Conservation (phyloP, 2,797 vertebrate genomes). For the Prionace glauca region DNA sequence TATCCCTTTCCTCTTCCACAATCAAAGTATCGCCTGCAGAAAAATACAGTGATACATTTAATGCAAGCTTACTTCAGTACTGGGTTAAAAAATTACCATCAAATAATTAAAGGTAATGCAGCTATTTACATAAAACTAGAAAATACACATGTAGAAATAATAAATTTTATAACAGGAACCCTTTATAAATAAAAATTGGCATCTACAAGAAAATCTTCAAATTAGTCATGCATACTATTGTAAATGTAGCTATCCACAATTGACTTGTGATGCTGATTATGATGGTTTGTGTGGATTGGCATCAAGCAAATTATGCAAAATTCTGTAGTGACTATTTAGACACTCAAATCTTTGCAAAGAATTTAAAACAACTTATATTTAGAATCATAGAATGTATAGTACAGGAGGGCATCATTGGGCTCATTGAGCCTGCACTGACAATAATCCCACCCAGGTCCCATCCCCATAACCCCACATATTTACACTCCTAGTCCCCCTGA, state of each 20-base stretch:
- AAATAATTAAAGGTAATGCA: background rate
- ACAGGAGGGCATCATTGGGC: no score
- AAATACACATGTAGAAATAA: background rate
- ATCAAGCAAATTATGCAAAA: background rate
- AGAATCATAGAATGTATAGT: no score
- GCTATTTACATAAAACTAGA: background rate
- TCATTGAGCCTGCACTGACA: no score
- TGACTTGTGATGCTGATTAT: background rate
- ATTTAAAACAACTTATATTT: background rate
- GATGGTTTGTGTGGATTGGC: background rate
- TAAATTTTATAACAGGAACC: no score
- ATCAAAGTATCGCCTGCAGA: constrained; percentile 85
- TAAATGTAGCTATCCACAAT: background rate
- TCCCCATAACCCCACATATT: no score
- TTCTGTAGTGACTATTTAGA: background rate
- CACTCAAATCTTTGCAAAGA: background rate
- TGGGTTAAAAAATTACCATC: background rate
- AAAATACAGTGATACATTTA: background rate
- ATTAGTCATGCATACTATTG: background rate
- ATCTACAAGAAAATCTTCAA: background rate
- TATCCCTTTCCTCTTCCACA: constrained; percentile 86
- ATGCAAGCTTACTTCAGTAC: background rate
- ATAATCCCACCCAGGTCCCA: no score
- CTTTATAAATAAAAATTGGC: no score
- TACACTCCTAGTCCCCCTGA: no score